A percentile compares a stretch with the other conserved stretches of the same genome.
phyloP scores from a whole-genome alignment of 2,888 invertebrate genomes.

The Phytoseiulus persimilis region DNA sequence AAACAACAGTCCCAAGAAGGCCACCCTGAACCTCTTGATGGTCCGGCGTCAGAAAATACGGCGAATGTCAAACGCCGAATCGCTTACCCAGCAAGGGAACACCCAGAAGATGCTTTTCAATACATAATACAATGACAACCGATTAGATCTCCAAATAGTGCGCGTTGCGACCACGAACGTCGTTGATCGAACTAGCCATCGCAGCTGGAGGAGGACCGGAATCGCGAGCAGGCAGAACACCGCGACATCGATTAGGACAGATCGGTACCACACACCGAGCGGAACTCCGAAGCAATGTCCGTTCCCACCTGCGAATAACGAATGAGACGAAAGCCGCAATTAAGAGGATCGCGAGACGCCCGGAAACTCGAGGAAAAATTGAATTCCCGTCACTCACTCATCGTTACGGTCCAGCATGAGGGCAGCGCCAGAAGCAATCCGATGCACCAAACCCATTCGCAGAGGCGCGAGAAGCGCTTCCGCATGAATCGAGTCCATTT shows the following conservation, averaged over 20 bases:
- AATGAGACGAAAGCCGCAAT: too few species aligned
- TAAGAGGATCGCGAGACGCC: too few species aligned
- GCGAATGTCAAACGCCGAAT: too few species aligned
- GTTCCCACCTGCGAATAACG: background rate
- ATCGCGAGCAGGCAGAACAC: background rate
- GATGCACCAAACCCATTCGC: constrained; percentile 37
- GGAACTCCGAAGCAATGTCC: background rate
- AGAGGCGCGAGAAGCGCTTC: constrained; percentile 30
- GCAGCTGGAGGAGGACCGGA: background rate
- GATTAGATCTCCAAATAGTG: constrained; percentile 10
- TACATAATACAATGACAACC: constrained; percentile 8
- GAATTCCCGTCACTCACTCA: background rate
- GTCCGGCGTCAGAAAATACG: too few species aligned
- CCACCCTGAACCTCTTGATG: too few species aligned
- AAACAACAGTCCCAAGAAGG: too few species aligned
- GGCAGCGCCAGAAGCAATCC: constrained; percentile 17
- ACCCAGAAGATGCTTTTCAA: constrained; percentile 17
- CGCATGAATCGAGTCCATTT: constrained; percentile 31
- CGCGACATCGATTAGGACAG: background rate
- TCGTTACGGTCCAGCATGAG: background rate
- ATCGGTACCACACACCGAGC: constrained; percentile 14
- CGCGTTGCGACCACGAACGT: background rate
- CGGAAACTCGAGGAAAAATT: too few species aligned
- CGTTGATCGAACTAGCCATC: background rate
- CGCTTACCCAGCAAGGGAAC: background rate